Percentiles rank a stretch among this genome's conserved stretches.
Conservation (phyloP, 1,140 invertebrate species). For the Drosophila bipectinata region DNA sequence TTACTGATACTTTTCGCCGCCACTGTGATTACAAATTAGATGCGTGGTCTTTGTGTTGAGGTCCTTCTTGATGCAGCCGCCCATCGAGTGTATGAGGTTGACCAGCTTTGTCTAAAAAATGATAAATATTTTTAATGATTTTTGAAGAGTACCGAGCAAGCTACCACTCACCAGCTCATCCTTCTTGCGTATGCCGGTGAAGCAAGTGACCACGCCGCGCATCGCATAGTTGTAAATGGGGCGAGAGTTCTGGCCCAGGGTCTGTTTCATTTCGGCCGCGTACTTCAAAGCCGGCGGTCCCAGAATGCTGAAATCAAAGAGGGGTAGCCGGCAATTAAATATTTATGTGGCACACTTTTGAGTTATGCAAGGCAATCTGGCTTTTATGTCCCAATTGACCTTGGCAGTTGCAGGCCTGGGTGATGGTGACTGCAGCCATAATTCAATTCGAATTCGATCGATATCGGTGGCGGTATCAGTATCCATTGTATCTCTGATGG, state of each 20-base stretch:
- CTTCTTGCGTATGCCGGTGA: constrained; percentile 94
- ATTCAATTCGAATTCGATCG: constrained; percentile 19
- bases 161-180: constrained; percentile 90
- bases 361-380: constrained; percentile 75
- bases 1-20: constrained; percentile 93
- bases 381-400: constrained; percentile 74
- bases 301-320: constrained; percentile 86
- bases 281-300: constrained; percentile 91
- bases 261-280: constrained; percentile 88
- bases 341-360: constrained; percentile 80
- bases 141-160: neutral
- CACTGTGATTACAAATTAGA: constrained; percentile 93
- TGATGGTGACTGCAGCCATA: constrained; percentile 7
- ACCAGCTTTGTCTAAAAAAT: constrained; percentile 90
- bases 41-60: constrained; percentile 95
- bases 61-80: constrained; percentile 95
- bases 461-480: constrained; percentile 7
- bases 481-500: neutral
- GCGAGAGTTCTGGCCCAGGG: constrained; percentile 88
- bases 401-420: constrained; percentile 41
- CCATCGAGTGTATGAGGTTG: constrained; percentile 96
- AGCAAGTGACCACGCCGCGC: constrained; percentile 93
- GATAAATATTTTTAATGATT: neutral
- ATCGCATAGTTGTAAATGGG: constrained; percentile 95
- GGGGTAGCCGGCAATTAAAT: constrained; percentile 62